phyloP scores from a whole-genome alignment of 2,797 vertebrate species.

The Anguilla pacifica region DNA sequence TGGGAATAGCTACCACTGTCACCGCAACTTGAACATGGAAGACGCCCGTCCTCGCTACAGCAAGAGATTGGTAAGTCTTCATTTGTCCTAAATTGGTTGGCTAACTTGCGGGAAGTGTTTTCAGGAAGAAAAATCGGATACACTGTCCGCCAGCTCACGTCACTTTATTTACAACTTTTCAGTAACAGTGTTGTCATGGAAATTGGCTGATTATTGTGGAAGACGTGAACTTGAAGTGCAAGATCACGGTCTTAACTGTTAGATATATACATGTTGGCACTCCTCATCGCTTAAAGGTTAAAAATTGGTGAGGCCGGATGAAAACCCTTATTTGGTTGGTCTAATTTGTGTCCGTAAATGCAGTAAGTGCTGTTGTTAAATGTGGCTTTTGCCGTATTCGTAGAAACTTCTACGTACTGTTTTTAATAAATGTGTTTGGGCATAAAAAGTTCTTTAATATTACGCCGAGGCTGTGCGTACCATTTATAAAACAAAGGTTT shows the following conservation, averaged over 20 bases:
- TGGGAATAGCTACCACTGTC: background rate
- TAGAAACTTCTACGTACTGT: too few relatives aligned
- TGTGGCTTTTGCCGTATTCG: background rate
- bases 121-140: background rate
- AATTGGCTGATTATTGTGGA: constrained; percentile 19
- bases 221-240: constrained; percentile 63
- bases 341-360: background rate
- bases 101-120: constrained; percentile 32
- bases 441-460: background rate
- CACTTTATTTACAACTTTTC: background rate
- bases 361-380: background rate
- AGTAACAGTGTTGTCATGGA: constrained; percentile 24
- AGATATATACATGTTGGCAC: background rate
- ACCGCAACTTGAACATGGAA: constrained; percentile 68
- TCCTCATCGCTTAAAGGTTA: background rate
- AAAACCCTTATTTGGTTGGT: background rate
- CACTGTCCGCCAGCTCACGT: background rate
- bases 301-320: background rate
- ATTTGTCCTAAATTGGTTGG: constrained; percentile 24
- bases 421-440: background rate
- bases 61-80: constrained; percentile 89
- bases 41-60: constrained; percentile 90
- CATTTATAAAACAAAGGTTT: background rate
- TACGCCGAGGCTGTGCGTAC: background rate
- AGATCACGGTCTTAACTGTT: constrained; percentile 36